Base-by-base conservation (phyloP, 2,797 vertebrate species). In the Protosalanx chinensis region DNA sequence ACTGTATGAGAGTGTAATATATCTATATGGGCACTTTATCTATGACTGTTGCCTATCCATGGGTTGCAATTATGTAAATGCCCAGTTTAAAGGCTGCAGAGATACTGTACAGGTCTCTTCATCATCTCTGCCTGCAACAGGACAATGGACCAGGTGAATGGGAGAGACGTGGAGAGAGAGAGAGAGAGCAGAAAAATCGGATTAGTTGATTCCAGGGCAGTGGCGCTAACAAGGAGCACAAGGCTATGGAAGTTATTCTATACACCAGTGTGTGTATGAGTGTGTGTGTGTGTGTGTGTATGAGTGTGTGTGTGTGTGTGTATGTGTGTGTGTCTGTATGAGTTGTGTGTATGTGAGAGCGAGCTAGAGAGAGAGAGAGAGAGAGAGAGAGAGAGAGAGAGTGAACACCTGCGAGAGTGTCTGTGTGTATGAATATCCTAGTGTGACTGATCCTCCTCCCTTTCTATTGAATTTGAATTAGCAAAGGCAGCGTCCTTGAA, bases 151-250 rank as follows among this genome's bases (percentile, higher is more conserved):
- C 6, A 35, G n/a, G n/a, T 23, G 33, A n/a, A 41, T 27, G n/a
- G 16, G 65, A 53, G 35, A 29, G 35, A 41, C 32, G 29, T 33
- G 2, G 61, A 63, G 65, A 58, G 61, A 49, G 53, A 16, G 29
- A 35, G 18, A 30, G 15, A 51, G 2, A 80, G 37, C 16, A 49
- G 72, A 81, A 78, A 73, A 84, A 89, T 89, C 86, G 79, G 86
- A 90, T 88, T 89, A 84, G 46, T 74, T 72, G 69, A 82, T 88
- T 88, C 80, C 76, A 88, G 87, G 87, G 81, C 82, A 84, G 80
- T 87, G 82, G 85, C n/a, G 88, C 79, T 91, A 90, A 91, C 89
- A 80, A 89, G 85, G 81, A 72, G 74, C 87, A 85, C 75, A 83
- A 71, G 79, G 83, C 83, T 85, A 81, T 75, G 63, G 61, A 85